Percentiles rank a stretch among this genome's conserved stretches.
These are phyloP conservation scores for Melanerpes formicivorus DNA, from an alignment of 2,113 vertebrate genomes.

Conservation along the genomic window DNA sequence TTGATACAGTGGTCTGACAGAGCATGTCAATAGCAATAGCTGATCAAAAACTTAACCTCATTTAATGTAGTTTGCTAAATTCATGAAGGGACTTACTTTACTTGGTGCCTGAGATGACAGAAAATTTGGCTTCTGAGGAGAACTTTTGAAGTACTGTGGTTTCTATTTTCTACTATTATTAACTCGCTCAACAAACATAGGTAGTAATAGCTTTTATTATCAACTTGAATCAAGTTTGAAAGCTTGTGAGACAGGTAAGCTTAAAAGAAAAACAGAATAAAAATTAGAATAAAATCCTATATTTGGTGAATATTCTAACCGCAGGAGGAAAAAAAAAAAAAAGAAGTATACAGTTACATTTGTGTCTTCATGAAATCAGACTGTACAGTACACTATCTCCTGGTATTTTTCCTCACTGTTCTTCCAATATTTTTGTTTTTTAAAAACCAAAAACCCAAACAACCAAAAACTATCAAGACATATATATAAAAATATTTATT, in stretches of 20 bases:
- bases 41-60: slow-evolving; percentile 28
- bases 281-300: not conserved
- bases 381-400: slow-evolving; percentile 57
- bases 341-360: not conserved
- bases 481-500: not conserved
- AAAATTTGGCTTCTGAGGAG: slow-evolving; percentile 15
- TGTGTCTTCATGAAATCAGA: slow-evolving; percentile 37
- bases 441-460: not conserved
- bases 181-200: not conserved
- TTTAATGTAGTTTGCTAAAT: slow-evolving; percentile 43
- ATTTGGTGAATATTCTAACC: slow-evolving; percentile 34
- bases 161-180: slow-evolving; percentile 51
- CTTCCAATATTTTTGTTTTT: not conserved
- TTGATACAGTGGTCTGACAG: not conserved
- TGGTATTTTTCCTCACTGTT: slow-evolving; percentile 22
- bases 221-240: not conserved
- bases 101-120: slow-evolving; percentile 55
- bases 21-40: slow-evolving; percentile 63
- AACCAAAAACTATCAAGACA: no score
- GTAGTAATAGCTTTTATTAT: slow-evolving; percentile 25
- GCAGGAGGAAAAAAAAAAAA: not conserved
- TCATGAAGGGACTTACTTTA: slow-evolving; percentile 23
- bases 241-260: not conserved
- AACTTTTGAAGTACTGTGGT: slow-evolving; percentile 52
- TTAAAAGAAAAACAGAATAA: not conserved